Base-by-base conservation (phyloP, 1,140 invertebrate species). In the Drosophila yakuba region DNA sequence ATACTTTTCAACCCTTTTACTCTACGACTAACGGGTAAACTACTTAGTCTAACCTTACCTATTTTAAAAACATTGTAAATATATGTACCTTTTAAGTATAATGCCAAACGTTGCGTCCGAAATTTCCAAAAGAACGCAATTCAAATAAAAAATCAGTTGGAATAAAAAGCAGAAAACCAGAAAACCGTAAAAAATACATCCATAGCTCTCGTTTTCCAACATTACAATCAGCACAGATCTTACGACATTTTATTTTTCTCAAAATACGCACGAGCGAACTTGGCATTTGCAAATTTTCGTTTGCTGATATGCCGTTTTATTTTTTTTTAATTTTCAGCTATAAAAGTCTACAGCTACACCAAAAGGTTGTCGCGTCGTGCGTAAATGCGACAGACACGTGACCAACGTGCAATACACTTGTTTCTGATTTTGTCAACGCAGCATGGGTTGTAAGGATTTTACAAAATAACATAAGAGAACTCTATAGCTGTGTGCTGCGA, bases 311-410 rank as follows among this genome's bases (percentile, higher is more conserved):
- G 57, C 45, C 14, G 38, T 48, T 39, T 58, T 69, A 14, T 58
- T 52, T 36, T 52, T 52, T 71, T 71, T 52, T 36, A 47, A 60
- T 71, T 69, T 51, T 52, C 39, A 36, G 64, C 44, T 52, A 28
- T 17, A 56, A 38, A 73, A 73, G 50, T 55, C 50, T 39, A 32
- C 14, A 47, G 7, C 43, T 66, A 14, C 23, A 64, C 59, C 32
- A 17, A 20, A 52, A 52, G 25, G 20, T 44, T 51, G 58, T 28
- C 23, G 47, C 43, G 36, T 59, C 64, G 71, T 74, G 71, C 71
- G 71, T 74, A 74, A 74, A 63, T 56, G 38, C 25, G 35, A 15
- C 14, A 36, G 35, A 44, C 69, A 74, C 71, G 72, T 74, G 72
- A 74, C 71, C 23, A 41, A 62, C 38, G 39, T 43, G 15, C 15